Percentiles rank a stretch among this genome's conserved stretches.
phyloP scores from a whole-genome alignment of 2,888 invertebrate species.

The Peribatodes rhomboidaria region DNA sequence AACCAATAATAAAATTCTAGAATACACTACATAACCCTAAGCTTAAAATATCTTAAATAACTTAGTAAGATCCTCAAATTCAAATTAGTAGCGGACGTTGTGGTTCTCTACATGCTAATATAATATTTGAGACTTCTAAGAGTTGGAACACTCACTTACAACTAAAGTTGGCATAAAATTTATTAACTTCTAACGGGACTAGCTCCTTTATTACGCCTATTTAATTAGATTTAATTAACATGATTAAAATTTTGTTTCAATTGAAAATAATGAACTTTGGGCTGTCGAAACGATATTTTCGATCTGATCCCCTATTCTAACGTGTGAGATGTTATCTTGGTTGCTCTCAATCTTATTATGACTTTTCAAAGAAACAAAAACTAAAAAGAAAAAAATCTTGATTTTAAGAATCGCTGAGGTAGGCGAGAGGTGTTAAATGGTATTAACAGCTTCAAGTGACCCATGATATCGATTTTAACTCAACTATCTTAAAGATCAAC shows the following conservation, averaged over 20 bases:
- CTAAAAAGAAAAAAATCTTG: too few relatives aligned
- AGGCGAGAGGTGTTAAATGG: too few relatives aligned
- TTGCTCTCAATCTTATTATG: too few relatives aligned
- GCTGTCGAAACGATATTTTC: too few relatives aligned
- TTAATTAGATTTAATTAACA: constrained; percentile 21
- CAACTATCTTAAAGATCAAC: too few relatives aligned
- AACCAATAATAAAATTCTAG: not conserved
- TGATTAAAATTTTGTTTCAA: constrained; percentile 14
- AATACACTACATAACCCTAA: not conserved
- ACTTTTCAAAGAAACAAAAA: too few relatives aligned
- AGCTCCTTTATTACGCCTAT: constrained; percentile 78
- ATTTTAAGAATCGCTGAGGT: too few relatives aligned
- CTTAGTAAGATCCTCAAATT: constrained; percentile 45
- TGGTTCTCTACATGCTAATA: constrained; percentile 54
- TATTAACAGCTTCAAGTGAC: too few relatives aligned
- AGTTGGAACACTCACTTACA: constrained; percentile 57
- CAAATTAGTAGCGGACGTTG: constrained; percentile 50
- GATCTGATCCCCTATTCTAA: too few relatives aligned
- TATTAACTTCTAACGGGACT: constrained; percentile 77
- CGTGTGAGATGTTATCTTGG: too few relatives aligned
- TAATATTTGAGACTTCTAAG: constrained; percentile 61
- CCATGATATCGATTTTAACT: too few relatives aligned
- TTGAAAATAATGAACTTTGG: not conserved
- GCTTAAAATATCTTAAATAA: constrained; percentile 11
- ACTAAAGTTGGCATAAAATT: constrained; percentile 70